phyloP scores from a whole-genome alignment of 2,797 vertebrate genomes.

The Pampus argenteus region DNA sequence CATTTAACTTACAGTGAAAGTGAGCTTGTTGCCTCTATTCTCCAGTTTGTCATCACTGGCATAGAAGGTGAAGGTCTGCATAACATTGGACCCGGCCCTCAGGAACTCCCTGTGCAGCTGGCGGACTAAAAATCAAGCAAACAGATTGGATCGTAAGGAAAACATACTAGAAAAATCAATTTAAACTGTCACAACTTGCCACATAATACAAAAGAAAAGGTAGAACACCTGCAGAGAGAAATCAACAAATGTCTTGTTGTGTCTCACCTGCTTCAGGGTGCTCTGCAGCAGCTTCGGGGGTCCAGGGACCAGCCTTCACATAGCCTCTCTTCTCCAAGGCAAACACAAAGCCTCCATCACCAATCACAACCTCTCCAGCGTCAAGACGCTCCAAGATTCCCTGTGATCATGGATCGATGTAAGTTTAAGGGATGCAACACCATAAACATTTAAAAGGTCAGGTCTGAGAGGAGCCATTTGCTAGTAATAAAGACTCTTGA shows the following conservation, averaged over 20 bases:
- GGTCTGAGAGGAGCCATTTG: not conserved
- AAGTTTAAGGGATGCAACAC: not conserved
- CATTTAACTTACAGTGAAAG: constrained; percentile 68
- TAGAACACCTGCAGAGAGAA: not conserved
- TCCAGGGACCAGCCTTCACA: constrained; percentile 98
- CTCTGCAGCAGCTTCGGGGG: constrained; percentile 93
- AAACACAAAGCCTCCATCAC: constrained; percentile 97
- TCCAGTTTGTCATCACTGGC: constrained; percentile 95
- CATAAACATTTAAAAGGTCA: not conserved
- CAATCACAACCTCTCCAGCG: constrained; percentile 93
- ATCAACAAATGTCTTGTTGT: not conserved
- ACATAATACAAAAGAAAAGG: not conserved
- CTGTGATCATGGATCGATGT: constrained; percentile 69
- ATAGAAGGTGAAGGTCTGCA: constrained; percentile 97
- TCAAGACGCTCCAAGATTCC: constrained; percentile 94
- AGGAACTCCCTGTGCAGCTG: constrained; percentile 96
- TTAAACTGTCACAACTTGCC: not conserved
- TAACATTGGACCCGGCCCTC: constrained; percentile 90
- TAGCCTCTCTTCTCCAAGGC: constrained; percentile 97
- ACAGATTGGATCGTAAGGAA: not conserved
- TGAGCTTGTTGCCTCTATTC: constrained; percentile 92
- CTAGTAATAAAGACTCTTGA: not conserved
- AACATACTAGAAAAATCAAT: not conserved
- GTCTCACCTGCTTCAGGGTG: constrained; percentile 94
- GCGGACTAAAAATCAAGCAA: constrained; percentile 82